Conservation (phyloP, 2,113 vertebrate species). For the Lamprologus callipterus region DNA sequence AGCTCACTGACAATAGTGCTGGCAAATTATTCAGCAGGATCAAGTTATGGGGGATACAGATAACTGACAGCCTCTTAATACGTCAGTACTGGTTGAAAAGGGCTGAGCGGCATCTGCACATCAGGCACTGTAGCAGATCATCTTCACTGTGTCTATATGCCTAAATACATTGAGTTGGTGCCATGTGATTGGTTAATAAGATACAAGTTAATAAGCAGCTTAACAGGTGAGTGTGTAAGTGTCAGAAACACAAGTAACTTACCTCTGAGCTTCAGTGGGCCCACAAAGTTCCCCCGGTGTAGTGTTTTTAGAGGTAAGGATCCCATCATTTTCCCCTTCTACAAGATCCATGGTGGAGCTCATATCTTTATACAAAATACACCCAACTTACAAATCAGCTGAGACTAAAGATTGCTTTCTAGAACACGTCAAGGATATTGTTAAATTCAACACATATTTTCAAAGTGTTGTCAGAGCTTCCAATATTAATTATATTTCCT, state of each 20-base stretch:
- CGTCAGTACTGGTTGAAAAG: background rate
- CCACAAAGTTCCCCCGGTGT: background rate
- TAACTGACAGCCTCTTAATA: background rate
- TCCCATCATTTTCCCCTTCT: background rate
- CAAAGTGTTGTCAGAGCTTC: background rate
- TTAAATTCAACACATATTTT: background rate
- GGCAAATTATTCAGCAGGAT: background rate
- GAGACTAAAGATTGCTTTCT: background rate
- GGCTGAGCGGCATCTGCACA: background rate
- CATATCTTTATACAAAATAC: background rate
- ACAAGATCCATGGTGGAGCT: background rate
- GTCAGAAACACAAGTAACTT: background rate
- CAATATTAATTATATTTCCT: background rate
- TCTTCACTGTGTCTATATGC: background rate
- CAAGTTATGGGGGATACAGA: background rate
- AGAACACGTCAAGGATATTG: background rate
- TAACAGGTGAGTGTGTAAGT: background rate
- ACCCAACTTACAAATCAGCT: background rate
- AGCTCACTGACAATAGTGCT: background rate
- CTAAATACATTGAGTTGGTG: background rate
- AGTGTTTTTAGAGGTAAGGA: background rate
- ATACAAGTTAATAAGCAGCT: background rate
- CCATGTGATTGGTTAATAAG: background rate
- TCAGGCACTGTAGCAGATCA: background rate
- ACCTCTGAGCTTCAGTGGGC: background rate